These are phyloP conservation scores for Phoenoteleia sp. DNA, from an alignment of 2,888 invertebrate species.

Conservation along the genomic window DNA sequence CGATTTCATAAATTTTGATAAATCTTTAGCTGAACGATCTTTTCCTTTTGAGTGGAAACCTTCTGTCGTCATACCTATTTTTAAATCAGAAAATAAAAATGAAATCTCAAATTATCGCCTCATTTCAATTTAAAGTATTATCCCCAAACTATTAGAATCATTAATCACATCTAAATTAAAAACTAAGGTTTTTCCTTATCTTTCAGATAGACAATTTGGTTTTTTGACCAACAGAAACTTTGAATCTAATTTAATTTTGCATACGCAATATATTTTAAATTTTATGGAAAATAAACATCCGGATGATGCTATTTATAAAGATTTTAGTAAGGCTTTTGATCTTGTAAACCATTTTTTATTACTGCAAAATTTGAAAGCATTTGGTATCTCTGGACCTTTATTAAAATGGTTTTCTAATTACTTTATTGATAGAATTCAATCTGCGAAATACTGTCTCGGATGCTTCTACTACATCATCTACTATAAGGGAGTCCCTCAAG, in stretches of 20 bases:
- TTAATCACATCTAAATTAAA: neutral
- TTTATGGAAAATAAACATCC: neutral
- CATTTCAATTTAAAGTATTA: neutral
- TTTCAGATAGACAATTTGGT: neutral
- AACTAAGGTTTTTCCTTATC: neutral
- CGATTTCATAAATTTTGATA: neutral
- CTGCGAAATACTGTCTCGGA: neutral
- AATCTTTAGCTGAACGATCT: neutral
- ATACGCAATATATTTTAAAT: neutral
- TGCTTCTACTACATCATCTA: no score
- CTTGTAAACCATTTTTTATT: neutral
- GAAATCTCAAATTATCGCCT: neutral
- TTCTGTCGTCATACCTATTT: neutral
- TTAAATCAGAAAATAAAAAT: neutral
- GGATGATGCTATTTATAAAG: neutral
- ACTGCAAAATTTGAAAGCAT: neutral
- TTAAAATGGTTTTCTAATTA: neutral
- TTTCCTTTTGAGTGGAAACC: neutral
- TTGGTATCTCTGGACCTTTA: neutral
- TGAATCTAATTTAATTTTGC: neutral
- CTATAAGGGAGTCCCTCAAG: neutral
- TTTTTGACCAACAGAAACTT: neutral
- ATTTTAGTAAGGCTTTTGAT: conserved; percentile 6
- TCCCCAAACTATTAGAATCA: neutral
- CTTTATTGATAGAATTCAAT: neutral